Base-by-base conservation (phyloP, 2,113 vertebrate species). In the Peromyscus polionotus region DNA sequence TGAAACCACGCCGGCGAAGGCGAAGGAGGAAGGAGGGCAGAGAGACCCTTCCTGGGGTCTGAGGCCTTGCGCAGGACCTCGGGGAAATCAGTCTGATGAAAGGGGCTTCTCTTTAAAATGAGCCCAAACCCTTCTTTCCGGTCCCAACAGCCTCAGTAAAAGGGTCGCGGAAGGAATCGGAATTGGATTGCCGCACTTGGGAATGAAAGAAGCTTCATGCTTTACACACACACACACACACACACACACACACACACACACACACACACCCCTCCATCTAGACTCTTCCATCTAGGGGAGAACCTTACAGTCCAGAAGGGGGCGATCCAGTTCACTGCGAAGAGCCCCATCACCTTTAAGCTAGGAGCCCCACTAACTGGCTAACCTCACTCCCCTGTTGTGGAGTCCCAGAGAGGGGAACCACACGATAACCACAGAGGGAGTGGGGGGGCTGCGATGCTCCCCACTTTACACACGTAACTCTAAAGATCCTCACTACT, bases 261-360 rank as follows among this genome's bases (percentile, higher is more conserved):
- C 20, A 36, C 51, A 63, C 65, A 48, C 79, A n/a, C 36, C 1
- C 79, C 45, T 72, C 87, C 59, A 1, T 59, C 28, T 3, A 73
- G 91, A 77, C 65, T 88, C 84, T 39, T 65, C 2, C 22, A 67
- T 87, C 54, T n/a, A 11, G 59, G 59, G 70, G 84, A 26, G 84
- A 94, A 39, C 63, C 33, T 81, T 28, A 12, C 22, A 59, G 70
- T 90, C 90, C 96, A 95, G 92, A 96, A 97, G 92, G 80, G 95
- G 97, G 85, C 92, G 90, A 86, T 54, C 77, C 84, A 84, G 33
- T 48, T 94, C 91, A 87, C 86, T 36, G 57, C 28, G 16, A 20
- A 33, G 57, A 36, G 26, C 13, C 72, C 81, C 83, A 51, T 36
- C 57, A 16, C 22, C 68, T 96, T 68, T 31, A 76, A 90, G 0